Evolutionary conservation across 2,888 invertebrate species (phyloP).

Genomic region (Atethmia centrago): DNA sequence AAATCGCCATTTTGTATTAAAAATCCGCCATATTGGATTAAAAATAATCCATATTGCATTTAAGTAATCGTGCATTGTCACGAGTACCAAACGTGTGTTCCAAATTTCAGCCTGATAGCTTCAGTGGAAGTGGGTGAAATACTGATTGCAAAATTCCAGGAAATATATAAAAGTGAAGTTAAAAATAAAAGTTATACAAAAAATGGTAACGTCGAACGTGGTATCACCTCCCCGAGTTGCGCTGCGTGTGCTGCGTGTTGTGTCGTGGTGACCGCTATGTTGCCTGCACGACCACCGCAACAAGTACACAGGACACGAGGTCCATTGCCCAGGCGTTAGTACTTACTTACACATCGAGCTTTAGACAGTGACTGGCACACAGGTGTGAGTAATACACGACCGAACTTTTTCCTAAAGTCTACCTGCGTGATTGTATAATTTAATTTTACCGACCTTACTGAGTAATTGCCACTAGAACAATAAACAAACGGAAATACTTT

Average conservation of each 20-base stretch:
- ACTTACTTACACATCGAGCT: neutral
- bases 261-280: neutral
- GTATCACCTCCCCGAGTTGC: neutral
- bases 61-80: too few relatives aligned
- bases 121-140: too few relatives aligned
- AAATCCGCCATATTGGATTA: too few relatives aligned
- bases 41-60: too few relatives aligned
- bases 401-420: neutral
- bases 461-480: neutral
- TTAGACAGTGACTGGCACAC: neutral
- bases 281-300: neutral
- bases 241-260: neutral
- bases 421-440: neutral
- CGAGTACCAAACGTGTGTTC: too few relatives aligned
- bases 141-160: too few relatives aligned
- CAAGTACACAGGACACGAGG: neutral
- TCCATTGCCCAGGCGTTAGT: too few relatives aligned
- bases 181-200: too few relatives aligned
- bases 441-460: too few relatives aligned
- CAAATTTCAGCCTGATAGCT: too few relatives aligned
- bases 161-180: too few relatives aligned
- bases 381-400: neutral
- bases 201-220: neutral
- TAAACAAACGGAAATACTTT: conserved; percentile 6
- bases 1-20: too few relatives aligned